These are phyloP conservation scores for Rallus limicola DNA, from an alignment of 2,113 vertebrate species.

Conservation along the genomic window DNA sequence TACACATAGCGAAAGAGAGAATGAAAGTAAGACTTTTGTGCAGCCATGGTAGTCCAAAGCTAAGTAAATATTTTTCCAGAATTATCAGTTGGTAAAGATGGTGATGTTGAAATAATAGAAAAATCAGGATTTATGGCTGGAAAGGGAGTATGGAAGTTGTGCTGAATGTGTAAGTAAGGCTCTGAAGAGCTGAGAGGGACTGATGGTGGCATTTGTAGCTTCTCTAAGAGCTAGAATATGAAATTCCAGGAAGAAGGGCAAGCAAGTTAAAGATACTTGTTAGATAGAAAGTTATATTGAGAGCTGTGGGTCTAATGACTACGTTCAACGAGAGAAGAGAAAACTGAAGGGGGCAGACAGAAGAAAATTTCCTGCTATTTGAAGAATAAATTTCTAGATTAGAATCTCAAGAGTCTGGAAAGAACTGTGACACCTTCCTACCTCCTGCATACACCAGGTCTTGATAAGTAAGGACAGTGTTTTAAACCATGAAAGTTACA, in stretches of 20 bases:
- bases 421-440: background rate
- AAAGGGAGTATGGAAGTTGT: background rate
- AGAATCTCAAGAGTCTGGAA: background rate
- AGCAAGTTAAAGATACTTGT: background rate
- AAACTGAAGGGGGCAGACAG: background rate
- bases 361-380: background rate
- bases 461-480: background rate
- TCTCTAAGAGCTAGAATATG: background rate
- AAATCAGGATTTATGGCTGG: background rate
- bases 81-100: background rate
- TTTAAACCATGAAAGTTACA: background rate
- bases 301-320: background rate
- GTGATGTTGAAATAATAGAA: background rate
- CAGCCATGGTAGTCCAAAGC: background rate
- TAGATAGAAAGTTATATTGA: background rate
- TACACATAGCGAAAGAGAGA: background rate
- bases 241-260: background rate
- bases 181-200: background rate
- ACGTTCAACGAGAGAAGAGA: background rate
- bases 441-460: rapidly evolving
- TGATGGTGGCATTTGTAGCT: background rate
- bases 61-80: background rate
- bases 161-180: rapidly evolving
- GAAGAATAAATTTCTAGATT: background rate
- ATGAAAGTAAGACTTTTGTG: background rate